A percentile compares a stretch with the other conserved stretches of the same genome.
Evolutionary conservation across 2,888 invertebrate species (phyloP).

Genomic region (Tillus elongatus): DNA sequence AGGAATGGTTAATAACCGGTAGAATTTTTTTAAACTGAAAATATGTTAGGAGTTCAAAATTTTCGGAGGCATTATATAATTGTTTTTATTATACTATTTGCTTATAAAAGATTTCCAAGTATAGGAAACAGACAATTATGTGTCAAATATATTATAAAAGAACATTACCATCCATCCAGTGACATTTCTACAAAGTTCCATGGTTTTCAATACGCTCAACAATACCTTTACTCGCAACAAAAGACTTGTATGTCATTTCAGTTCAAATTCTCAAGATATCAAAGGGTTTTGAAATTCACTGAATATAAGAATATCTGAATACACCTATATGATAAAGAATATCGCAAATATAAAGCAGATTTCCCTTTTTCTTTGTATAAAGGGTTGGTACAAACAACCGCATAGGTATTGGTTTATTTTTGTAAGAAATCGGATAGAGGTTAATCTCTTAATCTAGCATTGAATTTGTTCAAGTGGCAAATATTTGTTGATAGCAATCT

Average conservation of each 20-base stretch:
- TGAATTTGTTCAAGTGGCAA: conserved; percentile 25
- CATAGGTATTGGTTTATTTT: conserved; percentile 25
- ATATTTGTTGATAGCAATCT: conserved; percentile 27
- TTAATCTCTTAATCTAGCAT: conserved; percentile 25
- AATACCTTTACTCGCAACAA: conserved; percentile 25
- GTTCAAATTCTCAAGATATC: conserved; percentile 20
- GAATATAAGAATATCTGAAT: conserved; percentile 21
- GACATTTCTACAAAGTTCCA: too few relatives aligned
- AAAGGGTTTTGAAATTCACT: conserved; percentile 25
- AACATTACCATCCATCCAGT: too few relatives aligned
- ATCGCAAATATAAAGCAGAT: conserved; percentile 19
- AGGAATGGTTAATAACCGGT: too few relatives aligned
- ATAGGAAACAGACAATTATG: too few relatives aligned
- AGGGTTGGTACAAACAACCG: conserved; percentile 23
- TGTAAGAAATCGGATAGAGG: conserved; percentile 26
- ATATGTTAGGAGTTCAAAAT: too few relatives aligned
- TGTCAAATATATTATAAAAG: too few relatives aligned
- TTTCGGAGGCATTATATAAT: too few relatives aligned
- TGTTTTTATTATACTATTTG: too few relatives aligned
- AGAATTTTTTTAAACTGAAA: too few relatives aligned
- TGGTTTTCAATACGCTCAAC: conserved; percentile 27
- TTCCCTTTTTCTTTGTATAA: conserved; percentile 16
- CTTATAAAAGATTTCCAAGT: too few relatives aligned
- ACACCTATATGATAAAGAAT: too few relatives aligned
- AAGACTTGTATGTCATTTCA: conserved; percentile 26